phyloP scores from a whole-genome alignment of 2,888 invertebrate species.

The Linnaemya tessellans region DNA sequence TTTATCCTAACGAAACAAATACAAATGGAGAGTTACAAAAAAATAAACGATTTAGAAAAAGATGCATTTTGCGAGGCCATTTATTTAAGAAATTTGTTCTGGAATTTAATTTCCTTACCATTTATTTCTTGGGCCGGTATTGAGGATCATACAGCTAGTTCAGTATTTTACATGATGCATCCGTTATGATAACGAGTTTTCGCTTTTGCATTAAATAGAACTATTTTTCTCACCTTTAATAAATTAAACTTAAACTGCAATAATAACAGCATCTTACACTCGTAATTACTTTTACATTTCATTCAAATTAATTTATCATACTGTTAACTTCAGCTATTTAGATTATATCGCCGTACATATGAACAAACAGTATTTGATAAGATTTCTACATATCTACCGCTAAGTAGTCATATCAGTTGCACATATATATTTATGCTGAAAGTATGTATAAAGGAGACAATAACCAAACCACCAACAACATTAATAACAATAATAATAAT shows the following conservation, averaged over 20 bases:
- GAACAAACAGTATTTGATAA: not conserved
- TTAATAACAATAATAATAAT: constrained; percentile 9
- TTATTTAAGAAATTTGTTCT: no score
- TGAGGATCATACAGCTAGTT: no score
- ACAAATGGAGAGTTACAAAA: no score
- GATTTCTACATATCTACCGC: constrained; percentile 4
- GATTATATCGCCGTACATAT: not conserved
- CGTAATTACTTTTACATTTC: not conserved
- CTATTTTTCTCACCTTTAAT: not conserved
- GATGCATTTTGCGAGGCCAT: no score
- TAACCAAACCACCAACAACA: constrained; percentile 8
- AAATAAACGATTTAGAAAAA: no score
- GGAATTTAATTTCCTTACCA: no score
- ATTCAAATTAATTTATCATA: not conserved
- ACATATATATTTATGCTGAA: constrained; percentile 27
- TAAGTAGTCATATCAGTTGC: constrained; percentile 52
- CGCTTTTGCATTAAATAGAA: no score
- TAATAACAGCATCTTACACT: not conserved
- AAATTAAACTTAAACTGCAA: not conserved
- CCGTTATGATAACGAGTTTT: no score
- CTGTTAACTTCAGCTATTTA: not conserved
- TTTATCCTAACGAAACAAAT: no score
- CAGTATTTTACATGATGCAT: no score
- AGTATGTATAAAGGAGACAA: constrained; percentile 42
- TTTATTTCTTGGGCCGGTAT: no score